Evolutionary conservation across 1,140 invertebrate genomes (phyloP).

Genomic region (Pogonognathellus flavescens): DNA sequence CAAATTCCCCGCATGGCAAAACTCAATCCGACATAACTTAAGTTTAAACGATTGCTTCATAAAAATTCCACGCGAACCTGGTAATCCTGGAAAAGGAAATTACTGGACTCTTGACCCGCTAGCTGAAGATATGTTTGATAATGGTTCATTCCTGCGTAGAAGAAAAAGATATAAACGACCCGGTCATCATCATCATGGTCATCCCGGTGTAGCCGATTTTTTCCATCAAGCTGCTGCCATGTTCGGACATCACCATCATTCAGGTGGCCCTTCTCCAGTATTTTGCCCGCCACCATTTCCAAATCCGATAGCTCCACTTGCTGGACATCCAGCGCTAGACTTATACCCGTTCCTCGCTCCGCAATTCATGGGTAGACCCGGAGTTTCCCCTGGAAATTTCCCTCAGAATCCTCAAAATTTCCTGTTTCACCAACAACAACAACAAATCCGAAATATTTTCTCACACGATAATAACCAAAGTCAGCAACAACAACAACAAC

Average conservation of each 20-base stretch:
- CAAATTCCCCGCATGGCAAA: constrained; percentile 97
- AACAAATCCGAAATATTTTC: constrained; percentile 49
- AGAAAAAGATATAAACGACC: constrained; percentile 91
- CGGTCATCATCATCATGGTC: constrained; percentile 70
- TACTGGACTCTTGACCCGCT: constrained; percentile 83
- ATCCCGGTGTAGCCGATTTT: constrained; percentile 70
- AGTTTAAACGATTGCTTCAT: constrained; percentile 99
- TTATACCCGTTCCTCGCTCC: constrained; percentile 70
- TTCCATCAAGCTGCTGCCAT: constrained; percentile 68
- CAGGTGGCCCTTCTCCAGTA: constrained; percentile 59
- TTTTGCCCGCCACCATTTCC: constrained; percentile 67
- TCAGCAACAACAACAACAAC: constrained; percentile 29
- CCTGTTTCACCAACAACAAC: constrained; percentile 42
- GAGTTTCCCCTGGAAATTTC: constrained; percentile 56
- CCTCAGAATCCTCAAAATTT: constrained; percentile 36
- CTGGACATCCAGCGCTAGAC: constrained; percentile 68
- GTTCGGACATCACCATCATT: constrained; percentile 57
- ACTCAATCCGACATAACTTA: constrained; percentile 97
- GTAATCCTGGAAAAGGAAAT: constrained; percentile 84
- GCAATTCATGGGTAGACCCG: constrained; percentile 72
- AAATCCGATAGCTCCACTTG: constrained; percentile 68
- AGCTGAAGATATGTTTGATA: constrained; percentile 99
- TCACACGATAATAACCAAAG: constrained; percentile 53
- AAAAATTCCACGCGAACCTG: constrained; percentile 97
- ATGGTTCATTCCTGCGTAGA: constrained; percentile 94